These are phyloP conservation scores for Notarius lentiginosus DNA, from an alignment of 2,113 vertebrate genomes.

Conservation along the genomic window DNA sequence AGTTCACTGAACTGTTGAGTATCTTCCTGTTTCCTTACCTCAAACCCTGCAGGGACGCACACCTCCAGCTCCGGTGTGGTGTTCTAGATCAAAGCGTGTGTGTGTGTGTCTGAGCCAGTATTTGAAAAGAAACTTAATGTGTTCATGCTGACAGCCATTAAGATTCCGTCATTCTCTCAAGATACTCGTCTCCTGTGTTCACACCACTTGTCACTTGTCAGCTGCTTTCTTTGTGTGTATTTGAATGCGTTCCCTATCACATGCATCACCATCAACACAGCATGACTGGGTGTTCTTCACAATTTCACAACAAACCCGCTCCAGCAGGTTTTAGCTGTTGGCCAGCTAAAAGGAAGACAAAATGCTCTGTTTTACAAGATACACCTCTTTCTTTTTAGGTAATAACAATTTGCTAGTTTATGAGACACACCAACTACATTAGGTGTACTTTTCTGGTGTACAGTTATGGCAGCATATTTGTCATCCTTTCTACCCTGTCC, in stretches of 20 bases:
- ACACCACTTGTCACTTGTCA: not conserved
- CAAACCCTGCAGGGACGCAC: not conserved
- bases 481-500: not conserved
- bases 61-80: not conserved
- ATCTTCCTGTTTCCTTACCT: not conserved
- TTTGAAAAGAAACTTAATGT: slow-evolving; percentile 25
- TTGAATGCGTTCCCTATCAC: not conserved
- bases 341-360: not conserved
- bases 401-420: not conserved
- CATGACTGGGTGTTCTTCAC: not conserved
- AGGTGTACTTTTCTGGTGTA: not conserved
- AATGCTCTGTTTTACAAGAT: not conserved
- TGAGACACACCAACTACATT: not conserved
- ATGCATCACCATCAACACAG: not conserved
- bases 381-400: not conserved
- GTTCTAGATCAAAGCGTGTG: slow-evolving; percentile 2
- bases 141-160: slow-evolving; percentile 18
- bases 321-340: not conserved
- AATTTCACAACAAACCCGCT: not conserved
- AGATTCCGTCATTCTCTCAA: not conserved
- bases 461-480: not conserved
- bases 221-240: not conserved
- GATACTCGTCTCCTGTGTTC: slow-evolving; percentile 27
- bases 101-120: slow-evolving; percentile 10
- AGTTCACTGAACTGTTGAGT: slow-evolving; percentile 26